Percentiles rank a stretch among this genome's conserved stretches.
Evolutionary conservation across 2,797 vertebrate genomes (phyloP).

Genomic region (Falco novaeseelandiae): DNA sequence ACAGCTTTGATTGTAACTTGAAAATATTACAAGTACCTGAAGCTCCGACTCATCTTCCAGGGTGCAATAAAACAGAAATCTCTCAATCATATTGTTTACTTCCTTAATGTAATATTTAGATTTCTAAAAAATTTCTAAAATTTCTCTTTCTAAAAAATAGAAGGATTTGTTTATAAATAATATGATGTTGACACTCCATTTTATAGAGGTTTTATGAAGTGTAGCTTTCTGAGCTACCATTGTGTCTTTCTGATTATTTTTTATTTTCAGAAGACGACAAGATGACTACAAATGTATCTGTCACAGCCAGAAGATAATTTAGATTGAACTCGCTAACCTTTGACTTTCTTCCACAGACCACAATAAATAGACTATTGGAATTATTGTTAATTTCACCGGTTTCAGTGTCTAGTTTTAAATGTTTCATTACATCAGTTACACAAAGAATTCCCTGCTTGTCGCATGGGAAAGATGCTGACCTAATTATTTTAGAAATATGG

Average conservation of each 20-base stretch:
- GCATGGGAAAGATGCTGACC: constrained; percentile 20
- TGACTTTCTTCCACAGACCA: not conserved
- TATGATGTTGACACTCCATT: not conserved
- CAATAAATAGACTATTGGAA: not conserved
- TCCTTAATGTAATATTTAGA: not conserved
- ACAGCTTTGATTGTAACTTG: not conserved
- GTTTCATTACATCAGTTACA: constrained; percentile 14
- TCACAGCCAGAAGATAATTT: not conserved
- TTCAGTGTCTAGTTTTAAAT: constrained; percentile 19
- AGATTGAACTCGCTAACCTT: not conserved
- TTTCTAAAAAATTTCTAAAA: not conserved
- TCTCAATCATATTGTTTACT: not conserved
- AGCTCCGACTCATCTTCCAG: not conserved
- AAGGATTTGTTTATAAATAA: not conserved
- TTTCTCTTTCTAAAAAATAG: not conserved
- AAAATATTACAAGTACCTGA: not conserved
- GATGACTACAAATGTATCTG: not conserved
- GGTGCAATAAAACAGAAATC: not conserved
- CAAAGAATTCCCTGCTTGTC: not conserved
- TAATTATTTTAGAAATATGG: constrained; percentile 49
- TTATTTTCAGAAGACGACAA: not conserved
- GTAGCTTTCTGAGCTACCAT: not conserved
- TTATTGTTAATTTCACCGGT: not conserved
- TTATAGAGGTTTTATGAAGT: not conserved
- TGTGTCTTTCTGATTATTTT: not conserved